These are phyloP conservation scores for Sylvietta virens DNA, from an alignment of 2,113 vertebrate genomes.

Conservation along the genomic window DNA sequence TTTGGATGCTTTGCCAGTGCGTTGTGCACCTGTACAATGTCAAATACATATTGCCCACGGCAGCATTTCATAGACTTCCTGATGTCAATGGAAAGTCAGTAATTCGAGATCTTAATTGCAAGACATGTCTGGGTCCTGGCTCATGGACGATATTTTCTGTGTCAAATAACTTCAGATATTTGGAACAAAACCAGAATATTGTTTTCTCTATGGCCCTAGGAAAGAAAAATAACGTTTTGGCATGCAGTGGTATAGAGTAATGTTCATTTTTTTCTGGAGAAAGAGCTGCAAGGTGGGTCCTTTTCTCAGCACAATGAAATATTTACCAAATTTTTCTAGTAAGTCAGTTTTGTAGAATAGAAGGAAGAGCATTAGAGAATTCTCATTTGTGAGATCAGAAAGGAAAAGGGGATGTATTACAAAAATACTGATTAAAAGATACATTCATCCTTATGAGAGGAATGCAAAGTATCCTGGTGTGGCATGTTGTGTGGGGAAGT, in stretches of 20 bases:
- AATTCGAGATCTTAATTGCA: constrained; percentile 40
- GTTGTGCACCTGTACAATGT: constrained; percentile 18
- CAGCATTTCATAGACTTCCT: constrained; percentile 43
- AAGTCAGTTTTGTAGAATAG: background rate
- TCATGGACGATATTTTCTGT: background rate
- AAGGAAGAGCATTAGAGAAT: background rate
- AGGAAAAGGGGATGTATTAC: background rate
- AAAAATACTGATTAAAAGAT: background rate
- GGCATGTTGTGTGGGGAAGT: background rate
- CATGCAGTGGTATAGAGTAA: background rate
- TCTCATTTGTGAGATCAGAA: background rate
- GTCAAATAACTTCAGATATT: background rate
- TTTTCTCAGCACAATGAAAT: background rate
- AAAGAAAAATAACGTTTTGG: background rate
- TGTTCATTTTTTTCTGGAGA: background rate
- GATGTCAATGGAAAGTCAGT: constrained; percentile 31
- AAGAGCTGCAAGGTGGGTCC: background rate
- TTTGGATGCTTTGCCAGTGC: background rate
- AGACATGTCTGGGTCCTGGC: background rate
- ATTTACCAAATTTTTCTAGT: background rate
- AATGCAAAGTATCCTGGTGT: background rate
- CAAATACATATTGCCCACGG: constrained; percentile 28
- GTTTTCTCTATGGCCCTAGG: background rate
- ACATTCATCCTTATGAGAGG: background rate
- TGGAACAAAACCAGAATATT: background rate